Evolutionary conservation across 2,113 vertebrate genomes (phyloP).

Genomic region (Dasyprocta punctata): DNA sequence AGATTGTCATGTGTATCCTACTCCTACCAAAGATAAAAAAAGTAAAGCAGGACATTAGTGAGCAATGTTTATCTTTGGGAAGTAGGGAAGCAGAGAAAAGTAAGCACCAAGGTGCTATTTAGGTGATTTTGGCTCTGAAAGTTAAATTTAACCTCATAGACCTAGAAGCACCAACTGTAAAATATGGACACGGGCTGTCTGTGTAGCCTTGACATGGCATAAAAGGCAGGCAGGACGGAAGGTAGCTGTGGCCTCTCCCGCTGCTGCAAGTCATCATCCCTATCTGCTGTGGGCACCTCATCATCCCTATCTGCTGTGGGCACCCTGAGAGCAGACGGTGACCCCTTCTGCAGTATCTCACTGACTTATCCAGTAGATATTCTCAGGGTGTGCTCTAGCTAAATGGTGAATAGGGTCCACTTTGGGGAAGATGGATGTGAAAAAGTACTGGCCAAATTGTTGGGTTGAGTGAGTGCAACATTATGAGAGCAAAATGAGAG

Average conservation of each 20-base stretch:
- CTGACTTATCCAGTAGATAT: background rate
- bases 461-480: background rate
- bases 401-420: background rate
- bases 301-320: rapidly evolving
- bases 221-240: background rate
- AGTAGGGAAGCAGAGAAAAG: background rate
- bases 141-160: background rate
- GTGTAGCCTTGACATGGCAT: no score
- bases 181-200: no score
- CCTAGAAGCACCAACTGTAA: background rate
- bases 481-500: background rate
- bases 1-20: background rate
- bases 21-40: background rate
- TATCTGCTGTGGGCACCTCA: no score
- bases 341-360: background rate
- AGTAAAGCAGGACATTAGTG: background rate
- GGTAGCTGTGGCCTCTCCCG: rapidly evolving
- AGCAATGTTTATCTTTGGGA: background rate
- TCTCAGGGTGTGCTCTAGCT: background rate
- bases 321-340: background rate
- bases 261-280: rapidly evolving
- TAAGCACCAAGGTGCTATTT: background rate
- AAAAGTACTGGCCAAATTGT: background rate
- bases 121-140: background rate
- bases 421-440: background rate